Conservation (phyloP, 2,888 invertebrate genomes). For the Saturnia pavonia region DNA sequence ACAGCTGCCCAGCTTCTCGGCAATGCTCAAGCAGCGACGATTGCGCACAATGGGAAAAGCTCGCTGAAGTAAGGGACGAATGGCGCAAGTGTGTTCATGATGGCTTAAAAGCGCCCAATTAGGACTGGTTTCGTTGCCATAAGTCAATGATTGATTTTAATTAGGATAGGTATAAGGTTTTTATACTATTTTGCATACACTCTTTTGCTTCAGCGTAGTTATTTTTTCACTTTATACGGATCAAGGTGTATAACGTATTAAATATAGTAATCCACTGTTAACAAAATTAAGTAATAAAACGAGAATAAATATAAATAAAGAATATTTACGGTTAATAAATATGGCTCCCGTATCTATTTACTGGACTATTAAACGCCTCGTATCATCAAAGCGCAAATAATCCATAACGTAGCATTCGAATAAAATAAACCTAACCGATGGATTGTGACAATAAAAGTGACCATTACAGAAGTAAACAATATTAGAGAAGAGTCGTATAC, state of each 20-base stretch:
- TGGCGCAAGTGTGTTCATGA: too few relatives aligned
- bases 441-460: conserved; percentile 68
- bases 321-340: conserved; percentile 1
- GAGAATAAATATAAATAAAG: neutral
- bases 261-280: neutral
- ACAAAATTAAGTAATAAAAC: neutral
- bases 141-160: too few relatives aligned
- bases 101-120: too few relatives aligned
- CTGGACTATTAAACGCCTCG: conserved; percentile 21
- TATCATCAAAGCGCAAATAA: conserved; percentile 25
- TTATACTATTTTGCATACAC: too few relatives aligned
- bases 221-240: too few relatives aligned
- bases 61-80: too few relatives aligned
- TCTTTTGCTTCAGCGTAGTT: too few relatives aligned
- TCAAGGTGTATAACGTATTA: neutral
- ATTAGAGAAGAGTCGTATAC: conserved; percentile 67
- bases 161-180: too few relatives aligned
- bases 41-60: too few relatives aligned
- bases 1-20: too few relatives aligned
- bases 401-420: conserved; percentile 52
- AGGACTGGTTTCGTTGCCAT: too few relatives aligned
- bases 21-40: too few relatives aligned
- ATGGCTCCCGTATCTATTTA: conserved; percentile 3
- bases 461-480: conserved; percentile 76
- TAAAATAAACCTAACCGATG: conserved; percentile 64